Percentiles rank a stretch among this genome's conserved stretches.
Conservation (phyloP, 2,113 vertebrate species). For the Caracal caracal region DNA sequence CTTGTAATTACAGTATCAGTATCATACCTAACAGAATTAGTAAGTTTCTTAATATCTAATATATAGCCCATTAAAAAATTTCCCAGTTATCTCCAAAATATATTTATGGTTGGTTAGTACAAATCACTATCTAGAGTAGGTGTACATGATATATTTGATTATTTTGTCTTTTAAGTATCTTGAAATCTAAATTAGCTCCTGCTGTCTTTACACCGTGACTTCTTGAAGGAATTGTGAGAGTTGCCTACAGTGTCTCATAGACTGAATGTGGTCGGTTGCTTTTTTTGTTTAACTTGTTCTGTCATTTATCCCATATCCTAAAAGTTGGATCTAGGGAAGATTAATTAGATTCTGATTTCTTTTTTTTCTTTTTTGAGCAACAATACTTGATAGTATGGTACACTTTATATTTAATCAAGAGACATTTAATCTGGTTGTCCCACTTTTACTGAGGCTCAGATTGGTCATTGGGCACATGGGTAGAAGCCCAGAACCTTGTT, state of each 20-base stretch:
- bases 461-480: not conserved
- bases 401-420: not conserved
- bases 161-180: not conserved
- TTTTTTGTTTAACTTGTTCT: not conserved
- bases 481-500: not conserved
- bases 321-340: not conserved
- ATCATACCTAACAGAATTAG: slow-evolving; percentile 15
- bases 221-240: not conserved
- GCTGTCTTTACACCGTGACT: not conserved
- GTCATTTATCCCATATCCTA: not conserved
- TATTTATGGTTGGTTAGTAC: not conserved
- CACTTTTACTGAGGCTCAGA: not conserved
- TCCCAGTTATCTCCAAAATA: not conserved
- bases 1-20: not conserved
- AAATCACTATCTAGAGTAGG: not conserved
- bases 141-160: not conserved
- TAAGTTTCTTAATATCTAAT: not conserved
- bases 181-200: not conserved
- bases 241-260: not conserved
- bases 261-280: not conserved
- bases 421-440: not conserved
- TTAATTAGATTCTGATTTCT: slow-evolving; percentile 14
- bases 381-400: not conserved
- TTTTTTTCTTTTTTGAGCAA: not conserved
- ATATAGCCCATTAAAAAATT: not conserved